Conservation (phyloP, 2,113 vertebrate species). For the Barbus barbus region DNA sequence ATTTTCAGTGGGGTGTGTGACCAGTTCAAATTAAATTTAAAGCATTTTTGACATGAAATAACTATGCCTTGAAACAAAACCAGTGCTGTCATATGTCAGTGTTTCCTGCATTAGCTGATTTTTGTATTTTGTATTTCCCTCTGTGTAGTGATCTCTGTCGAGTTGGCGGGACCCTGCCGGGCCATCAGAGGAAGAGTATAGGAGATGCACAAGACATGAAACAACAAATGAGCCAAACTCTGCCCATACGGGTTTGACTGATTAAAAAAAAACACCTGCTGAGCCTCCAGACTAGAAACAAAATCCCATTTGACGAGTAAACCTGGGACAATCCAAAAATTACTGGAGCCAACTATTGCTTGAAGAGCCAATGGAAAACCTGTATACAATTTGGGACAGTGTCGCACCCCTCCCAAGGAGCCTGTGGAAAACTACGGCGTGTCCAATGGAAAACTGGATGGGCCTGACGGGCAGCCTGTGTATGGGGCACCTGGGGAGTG, state of each 20-base stretch:
- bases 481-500: slow-evolving; percentile 29
- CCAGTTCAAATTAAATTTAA: neutral
- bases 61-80: neutral
- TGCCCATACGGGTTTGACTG: slow-evolving; percentile 68
- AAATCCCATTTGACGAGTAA: slow-evolving; percentile 19
- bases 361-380: slow-evolving; percentile 40
- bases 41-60: neutral
- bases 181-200: slow-evolving; percentile 78
- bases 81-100: slow-evolving; percentile 1
- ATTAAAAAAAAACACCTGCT: slow-evolving; percentile 33
- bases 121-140: slow-evolving; percentile 41
- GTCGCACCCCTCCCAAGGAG: slow-evolving; percentile 17
- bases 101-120: slow-evolving; percentile 38
- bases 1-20: neutral
- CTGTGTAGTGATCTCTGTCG: slow-evolving; percentile 75
- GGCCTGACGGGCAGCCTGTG: slow-evolving; percentile 23
- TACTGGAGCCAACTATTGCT: neutral
- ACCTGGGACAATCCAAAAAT: slow-evolving; percentile 13
- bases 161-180: slow-evolving; percentile 76
- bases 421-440: slow-evolving; percentile 28
- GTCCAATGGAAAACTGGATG: slow-evolving; percentile 23
- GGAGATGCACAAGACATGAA: slow-evolving; percentile 74
- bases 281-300: neutral
- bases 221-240: slow-evolving; percentile 80
- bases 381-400: slow-evolving; percentile 8